Base-by-base conservation (phyloP, 2,888 invertebrate species). In the Gastrophysa polygoni region DNA sequence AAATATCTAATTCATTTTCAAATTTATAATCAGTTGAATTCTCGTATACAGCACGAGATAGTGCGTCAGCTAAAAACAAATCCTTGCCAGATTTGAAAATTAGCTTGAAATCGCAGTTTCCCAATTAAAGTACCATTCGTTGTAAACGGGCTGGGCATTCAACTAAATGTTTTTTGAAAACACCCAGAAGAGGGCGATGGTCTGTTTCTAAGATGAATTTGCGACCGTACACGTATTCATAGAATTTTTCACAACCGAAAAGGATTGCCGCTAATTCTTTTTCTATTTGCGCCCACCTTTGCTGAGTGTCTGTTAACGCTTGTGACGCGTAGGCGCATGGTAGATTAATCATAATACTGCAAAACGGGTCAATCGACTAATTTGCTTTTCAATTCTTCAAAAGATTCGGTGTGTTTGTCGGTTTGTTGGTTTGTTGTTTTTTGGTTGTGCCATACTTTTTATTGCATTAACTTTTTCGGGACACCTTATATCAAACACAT, bases 51-150 rank as follows among this genome's bases (percentile, higher is more conserved):
- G 56, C 47, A 8, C 43, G 32, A 14, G 29, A 50, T 11, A 29
- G 48, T 1, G 54, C 50, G 38, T 57, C 57, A 7, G 57, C 34
- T 14, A 49, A 18, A 32, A 57, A 32, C 32, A 57, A 48, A 18
- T 57, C 57, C 16, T 43, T 48, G n/a, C 55, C 64, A 48, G 28
- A 49, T 56, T 62, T 64, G 56, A 57, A 62, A 11, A 28, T 28
- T 18, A 64, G 14, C 10, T 50, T 52, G 38, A 68, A 46, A 48
- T 64, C 52, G 55, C 48, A 66, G 55, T 57, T 66, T 55, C 63
- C 60, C 7, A 63, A 28, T 47, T 59, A 51, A n/a, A 59, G 10
- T 10, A 63, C 16, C 63, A 63, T 60, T 55, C 59, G 29, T 29
- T 60, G 57, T 1, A 64, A 38, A n/a, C 57, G 21, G 2, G 46